phyloP scores from a whole-genome alignment of 2,888 invertebrate species.

The Ptychoptera contaminata region DNA sequence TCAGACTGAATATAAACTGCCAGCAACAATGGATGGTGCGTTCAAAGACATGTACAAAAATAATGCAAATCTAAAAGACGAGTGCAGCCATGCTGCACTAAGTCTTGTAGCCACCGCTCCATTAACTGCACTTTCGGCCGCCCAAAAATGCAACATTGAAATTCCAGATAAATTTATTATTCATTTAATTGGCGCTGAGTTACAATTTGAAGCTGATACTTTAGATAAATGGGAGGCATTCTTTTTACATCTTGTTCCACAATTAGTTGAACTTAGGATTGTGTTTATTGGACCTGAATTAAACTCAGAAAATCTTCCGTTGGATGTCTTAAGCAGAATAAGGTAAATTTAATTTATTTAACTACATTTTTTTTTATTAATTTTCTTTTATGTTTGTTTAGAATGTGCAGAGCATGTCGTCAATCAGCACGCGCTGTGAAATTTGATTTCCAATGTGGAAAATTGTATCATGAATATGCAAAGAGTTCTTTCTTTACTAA shows the following conservation, averaged over 20 bases:
- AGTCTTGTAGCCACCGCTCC: conserved; percentile 51
- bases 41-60: conserved; percentile 10
- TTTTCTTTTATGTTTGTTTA: conserved; percentile 23
- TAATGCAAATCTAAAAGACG: conserved; percentile 25
- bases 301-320: conserved; percentile 38
- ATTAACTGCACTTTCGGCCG: conserved; percentile 41
- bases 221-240: conserved; percentile 56
- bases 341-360: conserved; percentile 24
- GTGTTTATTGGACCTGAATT: conserved; percentile 51
- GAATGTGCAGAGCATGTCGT: conserved; percentile 37
- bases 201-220: conserved; percentile 53
- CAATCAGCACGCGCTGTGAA: conserved; percentile 33
- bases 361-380: neutral
- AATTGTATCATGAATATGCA: conserved; percentile 38
- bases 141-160: conserved; percentile 28
- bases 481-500: conserved; percentile 30
- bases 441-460: conserved; percentile 38
- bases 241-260: conserved; percentile 46
- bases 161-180: conserved; percentile 18
- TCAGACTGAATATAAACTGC: conserved; percentile 7
- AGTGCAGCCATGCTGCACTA: conserved; percentile 43
- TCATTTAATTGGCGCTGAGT: conserved; percentile 38
- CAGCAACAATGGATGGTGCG: conserved; percentile 6
- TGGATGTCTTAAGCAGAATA: conserved; percentile 39
- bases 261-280: conserved; percentile 37